Conservation (phyloP, 2,888 invertebrate species). For the Brachypterus glaber region DNA sequence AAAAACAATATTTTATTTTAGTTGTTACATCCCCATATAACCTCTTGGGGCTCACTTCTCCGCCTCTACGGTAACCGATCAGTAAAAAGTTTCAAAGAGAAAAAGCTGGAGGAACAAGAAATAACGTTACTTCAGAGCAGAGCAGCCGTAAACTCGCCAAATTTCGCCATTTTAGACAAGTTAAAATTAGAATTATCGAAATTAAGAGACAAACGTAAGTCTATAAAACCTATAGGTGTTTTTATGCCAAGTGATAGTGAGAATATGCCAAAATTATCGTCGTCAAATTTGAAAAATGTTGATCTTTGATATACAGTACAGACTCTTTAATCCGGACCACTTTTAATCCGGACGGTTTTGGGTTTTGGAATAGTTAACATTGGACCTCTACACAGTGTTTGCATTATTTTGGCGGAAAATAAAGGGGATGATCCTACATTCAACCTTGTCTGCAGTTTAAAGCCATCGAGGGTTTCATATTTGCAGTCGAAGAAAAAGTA, state of each 20-base stretch:
- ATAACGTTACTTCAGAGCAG: constrained; percentile 83
- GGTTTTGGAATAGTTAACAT: too few relatives aligned
- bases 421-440: too few relatives aligned
- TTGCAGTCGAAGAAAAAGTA: too few relatives aligned
- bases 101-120: constrained; percentile 85
- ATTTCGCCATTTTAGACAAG: constrained; percentile 81
- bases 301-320: constrained; percentile 53
- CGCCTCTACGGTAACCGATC: constrained; percentile 88
- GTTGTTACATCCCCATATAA: constrained; percentile 88
- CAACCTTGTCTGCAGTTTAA: too few relatives aligned
- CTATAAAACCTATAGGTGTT: constrained; percentile 47
- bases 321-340: too few relatives aligned
- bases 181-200: constrained; percentile 73
- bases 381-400: too few relatives aligned
- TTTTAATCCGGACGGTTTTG: too few relatives aligned
- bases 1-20: too few relatives aligned
- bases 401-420: too few relatives aligned
- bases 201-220: constrained; percentile 50
- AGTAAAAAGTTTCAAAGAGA: constrained; percentile 83
- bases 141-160: constrained; percentile 83
- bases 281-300: constrained; percentile 69
- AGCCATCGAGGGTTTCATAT: too few relatives aligned
- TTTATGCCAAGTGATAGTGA: constrained; percentile 54
- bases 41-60: constrained; percentile 88
- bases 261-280: constrained; percentile 59